Base-by-base conservation (phyloP, 1,140 invertebrate genomes). In the Zaprionus taronus region DNA sequence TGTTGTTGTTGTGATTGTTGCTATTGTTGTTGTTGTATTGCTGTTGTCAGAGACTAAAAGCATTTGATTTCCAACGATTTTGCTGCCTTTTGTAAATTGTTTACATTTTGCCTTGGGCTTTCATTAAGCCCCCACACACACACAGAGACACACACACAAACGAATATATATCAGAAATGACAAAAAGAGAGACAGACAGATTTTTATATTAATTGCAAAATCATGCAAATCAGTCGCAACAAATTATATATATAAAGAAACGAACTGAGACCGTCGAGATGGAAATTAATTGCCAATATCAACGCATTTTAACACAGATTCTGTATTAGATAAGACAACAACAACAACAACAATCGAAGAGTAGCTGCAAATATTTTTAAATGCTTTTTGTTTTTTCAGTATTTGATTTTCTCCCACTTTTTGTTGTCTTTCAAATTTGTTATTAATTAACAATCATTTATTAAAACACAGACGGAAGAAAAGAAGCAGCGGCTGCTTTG, bases 381-480 rank as follows among this genome's bases (percentile, higher is more conserved):
- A 67, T 75, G 49, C 41, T 47, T 47, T 44, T 47, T 57, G 49
- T 77, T 41, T 56, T n/a, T n/a, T n/a, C n/a, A n/a, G n/a, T n/a
- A n/a, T n/a, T 55, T 60, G 57, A 61, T 79, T 24, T 36, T 63
- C 44, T 51, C 31, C 51, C 20, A 15, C 7, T 47, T 47, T 17
- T 47, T 47, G 38, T 22, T 57, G 66, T 69, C 24, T 63, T 60
- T 82, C 72, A 87, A 82, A 85, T 79, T 86, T 83, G 80, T 86
- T 83, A 86, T 86, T 86, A 86, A 86, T 86, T 86, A 86, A 75
- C 69, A 80, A 67, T 72, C 79, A 86, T 86, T 86, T 83, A 83
- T 83, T 80, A 83, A 66, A 83, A 66, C 64, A 72, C 36, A 78
- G 55, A 66, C 67, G 75, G 68, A 71, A 73, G 75, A 77, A 77